Conservation (phyloP, 1,140 invertebrate species). For the Meloidogyne hapla region DNA sequence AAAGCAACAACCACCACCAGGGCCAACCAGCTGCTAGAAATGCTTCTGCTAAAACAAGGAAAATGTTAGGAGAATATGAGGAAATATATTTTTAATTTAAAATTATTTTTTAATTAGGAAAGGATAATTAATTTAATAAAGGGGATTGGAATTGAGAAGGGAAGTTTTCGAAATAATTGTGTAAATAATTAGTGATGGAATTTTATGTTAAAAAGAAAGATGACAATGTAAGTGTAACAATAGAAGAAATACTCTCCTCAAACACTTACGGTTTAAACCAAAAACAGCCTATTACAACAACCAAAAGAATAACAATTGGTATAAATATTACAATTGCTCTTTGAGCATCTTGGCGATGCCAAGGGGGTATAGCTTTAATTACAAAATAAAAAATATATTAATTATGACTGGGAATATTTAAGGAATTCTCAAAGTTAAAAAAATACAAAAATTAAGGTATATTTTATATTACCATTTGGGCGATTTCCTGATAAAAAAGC, state of each 20-base stretch:
- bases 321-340: background rate
- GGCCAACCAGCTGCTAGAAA: conserved; percentile 61
- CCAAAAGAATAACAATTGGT: background rate
- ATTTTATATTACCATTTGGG: background rate
- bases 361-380: background rate
- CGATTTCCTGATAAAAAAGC: background rate
- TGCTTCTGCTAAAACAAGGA: conserved; percentile 43
- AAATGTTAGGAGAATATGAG: conserved; percentile 35
- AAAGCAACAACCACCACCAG: conserved; percentile 63
- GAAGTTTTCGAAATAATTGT: too few relatives aligned
- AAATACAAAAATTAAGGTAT: too few relatives aligned
- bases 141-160: too few relatives aligned
- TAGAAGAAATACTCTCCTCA: background rate
- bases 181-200: too few relatives aligned
- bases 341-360: background rate
- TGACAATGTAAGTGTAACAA: background rate
- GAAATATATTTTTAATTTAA: too few relatives aligned
- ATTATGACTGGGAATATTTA: too few relatives aligned
- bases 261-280: conserved; percentile 7
- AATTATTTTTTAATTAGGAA: too few relatives aligned
- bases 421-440: too few relatives aligned
- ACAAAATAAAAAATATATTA: background rate
- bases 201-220: too few relatives aligned
- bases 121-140: too few relatives aligned
- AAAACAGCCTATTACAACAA: background rate